Evolutionary conservation across 1,140 invertebrate genomes (phyloP).

Genomic region (Drosophila willistoni): DNA sequence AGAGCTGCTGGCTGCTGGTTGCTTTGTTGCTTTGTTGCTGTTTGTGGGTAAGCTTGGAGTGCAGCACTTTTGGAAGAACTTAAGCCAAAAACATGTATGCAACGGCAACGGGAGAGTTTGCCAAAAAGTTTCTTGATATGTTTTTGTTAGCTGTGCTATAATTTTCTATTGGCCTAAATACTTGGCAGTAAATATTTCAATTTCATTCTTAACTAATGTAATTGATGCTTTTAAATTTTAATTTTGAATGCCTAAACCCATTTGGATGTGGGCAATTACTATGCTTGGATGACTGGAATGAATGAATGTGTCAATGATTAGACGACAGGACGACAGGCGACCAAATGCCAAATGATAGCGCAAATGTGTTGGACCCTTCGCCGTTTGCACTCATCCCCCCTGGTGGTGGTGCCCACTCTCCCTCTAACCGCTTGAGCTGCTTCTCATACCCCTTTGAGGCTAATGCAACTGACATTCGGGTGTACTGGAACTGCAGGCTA

Average conservation of each 20-base stretch:
- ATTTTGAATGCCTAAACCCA: constrained; percentile 5
- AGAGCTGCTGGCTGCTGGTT: neutral
- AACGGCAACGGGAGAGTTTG: neutral
- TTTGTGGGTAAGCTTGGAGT: constrained; percentile 23
- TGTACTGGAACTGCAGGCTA: constrained; percentile 42
- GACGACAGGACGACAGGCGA: constrained; percentile 41
- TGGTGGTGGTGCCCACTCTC: too few species aligned
- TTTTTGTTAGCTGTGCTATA: constrained; percentile 12
- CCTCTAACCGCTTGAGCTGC: neutral
- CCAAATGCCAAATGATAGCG: constrained; percentile 54
- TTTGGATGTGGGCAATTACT: constrained; percentile 49
- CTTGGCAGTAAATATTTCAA: constrained; percentile 21
- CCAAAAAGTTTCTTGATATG: constrained; percentile 11
- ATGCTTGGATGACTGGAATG: constrained; percentile 55
- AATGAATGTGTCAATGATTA: constrained; percentile 80
- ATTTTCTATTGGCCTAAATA: constrained; percentile 15
- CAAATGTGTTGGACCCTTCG: constrained; percentile 69
- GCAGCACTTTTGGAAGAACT: constrained; percentile 9
- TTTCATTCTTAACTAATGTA: constrained; percentile 18
- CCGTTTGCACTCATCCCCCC: neutral
- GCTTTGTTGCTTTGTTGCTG: constrained; percentile 24
- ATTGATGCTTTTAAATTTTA: constrained; percentile 25
- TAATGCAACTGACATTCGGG: constrained; percentile 68
- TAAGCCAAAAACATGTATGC: constrained; percentile 15
- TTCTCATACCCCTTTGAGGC: constrained; percentile 23